Conservation (phyloP, 2,797 vertebrate genomes). For the Epinephelus coioides region DNA sequence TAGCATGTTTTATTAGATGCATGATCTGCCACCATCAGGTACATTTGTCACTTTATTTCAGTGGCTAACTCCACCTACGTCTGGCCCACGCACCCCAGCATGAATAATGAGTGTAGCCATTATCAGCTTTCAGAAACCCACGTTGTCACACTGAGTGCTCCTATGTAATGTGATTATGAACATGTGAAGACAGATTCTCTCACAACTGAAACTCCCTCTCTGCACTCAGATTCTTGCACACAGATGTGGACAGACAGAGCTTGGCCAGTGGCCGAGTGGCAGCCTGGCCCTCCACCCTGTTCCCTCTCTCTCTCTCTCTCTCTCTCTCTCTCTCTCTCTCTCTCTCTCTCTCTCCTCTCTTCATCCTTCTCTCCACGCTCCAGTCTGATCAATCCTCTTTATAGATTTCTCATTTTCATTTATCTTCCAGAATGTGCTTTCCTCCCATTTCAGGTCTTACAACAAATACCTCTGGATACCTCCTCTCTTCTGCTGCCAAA, state of each 20-base stretch:
- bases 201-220: slow-evolving; percentile 34
- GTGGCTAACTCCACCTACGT: slow-evolving; percentile 38
- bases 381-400: slow-evolving; percentile 63
- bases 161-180: slow-evolving; percentile 47
- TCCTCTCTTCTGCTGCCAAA: slow-evolving; percentile 55
- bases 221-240: slow-evolving; percentile 42
- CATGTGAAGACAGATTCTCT: slow-evolving; percentile 37
- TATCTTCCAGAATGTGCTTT: slow-evolving; percentile 65
- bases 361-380: slow-evolving; percentile 2
- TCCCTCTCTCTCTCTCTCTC: background rate
- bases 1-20: slow-evolving; percentile 18
- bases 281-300: slow-evolving; percentile 37
- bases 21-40: slow-evolving; percentile 24
- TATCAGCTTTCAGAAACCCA: slow-evolving; percentile 51
- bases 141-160: slow-evolving; percentile 22
- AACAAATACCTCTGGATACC: slow-evolving; percentile 58
- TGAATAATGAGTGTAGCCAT: slow-evolving; percentile 51
- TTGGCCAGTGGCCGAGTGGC: slow-evolving; percentile 36
- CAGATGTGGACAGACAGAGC: slow-evolving; percentile 44
- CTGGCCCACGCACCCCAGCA: slow-evolving; percentile 38
- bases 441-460: slow-evolving; percentile 59
- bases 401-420: slow-evolving; percentile 76
- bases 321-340: background rate
- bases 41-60: slow-evolving; percentile 45
- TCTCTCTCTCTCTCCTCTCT: no score